A percentile compares a stretch with the other conserved stretches of the same genome.
Conservation (phyloP, 2,113 vertebrate species). For the Cyprinodon brontotheroides region DNA sequence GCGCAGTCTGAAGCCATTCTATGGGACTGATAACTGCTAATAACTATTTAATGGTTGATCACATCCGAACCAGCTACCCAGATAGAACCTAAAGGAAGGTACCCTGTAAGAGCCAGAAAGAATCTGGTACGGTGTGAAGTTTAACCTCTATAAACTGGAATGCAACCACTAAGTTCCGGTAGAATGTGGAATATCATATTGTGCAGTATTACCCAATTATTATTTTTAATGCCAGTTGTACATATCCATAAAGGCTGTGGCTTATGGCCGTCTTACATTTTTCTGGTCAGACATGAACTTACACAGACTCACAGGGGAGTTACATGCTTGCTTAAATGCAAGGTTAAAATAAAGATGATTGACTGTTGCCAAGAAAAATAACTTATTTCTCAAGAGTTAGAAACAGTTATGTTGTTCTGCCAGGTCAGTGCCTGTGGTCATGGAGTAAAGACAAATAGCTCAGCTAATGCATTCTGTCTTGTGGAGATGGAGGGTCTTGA, state of each 20-base stretch:
- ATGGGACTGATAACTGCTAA: too few species aligned
- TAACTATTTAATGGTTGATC: too few species aligned
- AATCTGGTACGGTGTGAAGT: not conserved
- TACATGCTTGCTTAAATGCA: slow-evolving; percentile 54
- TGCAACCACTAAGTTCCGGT: not conserved
- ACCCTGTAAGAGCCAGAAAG: not conserved
- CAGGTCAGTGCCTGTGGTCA: slow-evolving; percentile 70
- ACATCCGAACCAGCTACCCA: too few species aligned
- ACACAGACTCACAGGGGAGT: slow-evolving; percentile 49
- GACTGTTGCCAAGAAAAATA: slow-evolving; percentile 74
- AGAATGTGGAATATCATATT: not conserved
- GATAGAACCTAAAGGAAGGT: not conserved
- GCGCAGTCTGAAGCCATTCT: too few species aligned
- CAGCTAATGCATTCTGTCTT: slow-evolving; percentile 69
- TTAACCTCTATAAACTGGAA: not conserved
- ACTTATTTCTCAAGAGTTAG: slow-evolving; percentile 61
- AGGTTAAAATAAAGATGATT: slow-evolving; percentile 58
- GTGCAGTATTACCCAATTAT: slow-evolving; percentile 4
- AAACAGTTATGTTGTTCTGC: slow-evolving; percentile 75
- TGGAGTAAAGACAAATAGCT: slow-evolving; percentile 69
- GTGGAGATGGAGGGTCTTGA: slow-evolving; percentile 66
- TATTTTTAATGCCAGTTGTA: slow-evolving; percentile 21
- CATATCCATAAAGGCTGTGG: slow-evolving; percentile 36
- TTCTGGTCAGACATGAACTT: slow-evolving; percentile 53
- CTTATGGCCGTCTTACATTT: slow-evolving; percentile 36